phyloP scores from a whole-genome alignment of 2,888 invertebrate species.

The Matsumyia berberina region DNA sequence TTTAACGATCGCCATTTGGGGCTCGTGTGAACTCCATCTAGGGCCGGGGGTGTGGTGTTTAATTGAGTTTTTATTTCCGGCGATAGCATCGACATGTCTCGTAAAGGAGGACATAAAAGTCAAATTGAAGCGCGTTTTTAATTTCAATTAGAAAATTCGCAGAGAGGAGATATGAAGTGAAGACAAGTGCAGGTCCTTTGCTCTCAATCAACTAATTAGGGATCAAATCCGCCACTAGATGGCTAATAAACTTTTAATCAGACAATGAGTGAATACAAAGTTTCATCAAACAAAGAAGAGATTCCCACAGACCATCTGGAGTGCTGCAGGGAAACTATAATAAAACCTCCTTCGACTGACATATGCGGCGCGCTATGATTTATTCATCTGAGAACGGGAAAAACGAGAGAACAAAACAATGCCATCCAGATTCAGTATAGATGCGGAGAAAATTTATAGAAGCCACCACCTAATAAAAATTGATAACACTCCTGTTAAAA shows the following conservation, averaged over 20 bases:
- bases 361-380: slow-evolving; percentile 58
- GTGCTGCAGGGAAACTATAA: neutral
- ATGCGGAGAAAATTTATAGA: slow-evolving; percentile 60
- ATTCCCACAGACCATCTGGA: slow-evolving; percentile 5
- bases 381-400: slow-evolving; percentile 50
- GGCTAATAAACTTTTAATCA: too few species aligned
- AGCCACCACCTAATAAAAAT: slow-evolving; percentile 75
- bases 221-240: too few species aligned
- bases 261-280: neutral
- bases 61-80: slow-evolving; percentile 47
- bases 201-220: too few species aligned
- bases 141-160: slow-evolving; percentile 38
- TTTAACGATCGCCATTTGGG: slow-evolving; percentile 44
- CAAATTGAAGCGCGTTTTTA: slow-evolving; percentile 12
- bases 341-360: slow-evolving; percentile 20
- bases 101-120: slow-evolving; percentile 40
- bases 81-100: slow-evolving; percentile 19
- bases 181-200: too few species aligned
- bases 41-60: neutral
- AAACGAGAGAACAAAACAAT: slow-evolving; percentile 33
- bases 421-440: slow-evolving; percentile 17
- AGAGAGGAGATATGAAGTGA: neutral
- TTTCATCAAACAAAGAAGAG: neutral
- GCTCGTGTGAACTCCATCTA: slow-evolving; percentile 6
- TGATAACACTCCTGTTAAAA: slow-evolving; percentile 71